These are phyloP conservation scores for Lamprologus sp. DNA, from an alignment of 2,113 vertebrate species.

Conservation along the genomic window DNA sequence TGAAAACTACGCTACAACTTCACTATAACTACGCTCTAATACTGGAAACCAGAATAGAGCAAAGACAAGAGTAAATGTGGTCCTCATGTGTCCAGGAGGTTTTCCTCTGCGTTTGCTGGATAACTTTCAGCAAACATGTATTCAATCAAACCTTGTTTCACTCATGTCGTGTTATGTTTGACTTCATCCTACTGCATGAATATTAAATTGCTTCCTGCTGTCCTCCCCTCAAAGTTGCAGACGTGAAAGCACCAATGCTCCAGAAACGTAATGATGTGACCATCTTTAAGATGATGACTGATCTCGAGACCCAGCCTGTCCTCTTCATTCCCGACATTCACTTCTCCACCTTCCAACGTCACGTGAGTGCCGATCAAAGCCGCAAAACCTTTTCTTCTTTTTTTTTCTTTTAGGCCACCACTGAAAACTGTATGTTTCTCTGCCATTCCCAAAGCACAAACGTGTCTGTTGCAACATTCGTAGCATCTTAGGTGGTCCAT, in stretches of 20 bases:
- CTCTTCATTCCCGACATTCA: slow-evolving; percentile 97
- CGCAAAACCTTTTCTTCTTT: not conserved
- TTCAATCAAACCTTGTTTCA: not conserved
- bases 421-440: not conserved
- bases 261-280: slow-evolving; percentile 92
- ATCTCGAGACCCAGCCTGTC: slow-evolving; percentile 90
- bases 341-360: slow-evolving; percentile 88
- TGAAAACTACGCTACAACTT: not conserved
- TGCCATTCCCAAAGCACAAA: not conserved
- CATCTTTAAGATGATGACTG: slow-evolving; percentile 86
- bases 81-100: not conserved
- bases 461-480: not conserved
- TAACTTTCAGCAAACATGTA: not conserved
- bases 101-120: not conserved
- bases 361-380: slow-evolving; percentile 72
- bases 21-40: not conserved
- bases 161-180: not conserved
- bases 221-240: slow-evolving; percentile 65
- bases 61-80: not conserved
- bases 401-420: not conserved
- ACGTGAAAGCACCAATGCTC: slow-evolving; percentile 85
- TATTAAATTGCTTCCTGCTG: not conserved
- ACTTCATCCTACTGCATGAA: not conserved
- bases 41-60: not conserved
- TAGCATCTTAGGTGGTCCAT: not conserved